Evolutionary conservation across 1,140 invertebrate genomes (phyloP).

Genomic region (Eulimnadia texana): DNA sequence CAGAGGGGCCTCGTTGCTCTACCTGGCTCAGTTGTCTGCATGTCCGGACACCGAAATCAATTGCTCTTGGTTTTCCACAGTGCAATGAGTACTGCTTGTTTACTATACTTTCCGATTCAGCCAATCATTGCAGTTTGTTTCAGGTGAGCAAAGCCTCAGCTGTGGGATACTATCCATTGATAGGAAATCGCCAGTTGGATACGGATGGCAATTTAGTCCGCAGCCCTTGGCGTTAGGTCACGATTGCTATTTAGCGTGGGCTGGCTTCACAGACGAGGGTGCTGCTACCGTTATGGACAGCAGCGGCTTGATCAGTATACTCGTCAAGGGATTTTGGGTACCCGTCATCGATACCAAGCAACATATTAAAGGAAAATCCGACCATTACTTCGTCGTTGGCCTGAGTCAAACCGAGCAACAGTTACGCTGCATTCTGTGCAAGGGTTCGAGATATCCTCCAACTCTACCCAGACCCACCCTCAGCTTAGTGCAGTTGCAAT

Average conservation of each 20-base stretch:
- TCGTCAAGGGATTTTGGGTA: slow-evolving; percentile 53
- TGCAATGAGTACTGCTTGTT: slow-evolving; percentile 34
- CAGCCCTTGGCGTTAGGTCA: slow-evolving; percentile 49
- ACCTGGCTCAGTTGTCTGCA: slow-evolving; percentile 51
- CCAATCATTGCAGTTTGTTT: background rate
- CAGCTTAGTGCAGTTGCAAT: slow-evolving; percentile 45
- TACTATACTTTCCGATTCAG: background rate
- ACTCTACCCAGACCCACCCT: slow-evolving; percentile 71
- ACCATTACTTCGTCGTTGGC: slow-evolving; percentile 67
- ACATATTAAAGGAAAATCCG: slow-evolving; percentile 51
- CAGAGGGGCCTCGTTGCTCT: slow-evolving; percentile 63
- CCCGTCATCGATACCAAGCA: slow-evolving; percentile 55
- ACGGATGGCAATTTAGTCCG: slow-evolving; percentile 21
- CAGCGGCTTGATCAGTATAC: slow-evolving; percentile 45
- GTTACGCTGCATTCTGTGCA: slow-evolving; percentile 67
- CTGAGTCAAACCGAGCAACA: slow-evolving; percentile 58
- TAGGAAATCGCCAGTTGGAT: slow-evolving; percentile 18
- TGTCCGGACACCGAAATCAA: slow-evolving; percentile 49
- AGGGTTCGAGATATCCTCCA: slow-evolving; percentile 69
- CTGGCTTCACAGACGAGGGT: slow-evolving; percentile 64
- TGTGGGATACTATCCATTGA: slow-evolving; percentile 28
- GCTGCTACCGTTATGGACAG: slow-evolving; percentile 41
- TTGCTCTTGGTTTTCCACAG: slow-evolving; percentile 64
- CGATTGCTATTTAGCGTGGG: slow-evolving; percentile 54
- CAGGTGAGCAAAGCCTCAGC: slow-evolving; percentile 33